phyloP scores from a whole-genome alignment of 92 coral and sea anemone species.

The Blastomussa wellsi region DNA sequence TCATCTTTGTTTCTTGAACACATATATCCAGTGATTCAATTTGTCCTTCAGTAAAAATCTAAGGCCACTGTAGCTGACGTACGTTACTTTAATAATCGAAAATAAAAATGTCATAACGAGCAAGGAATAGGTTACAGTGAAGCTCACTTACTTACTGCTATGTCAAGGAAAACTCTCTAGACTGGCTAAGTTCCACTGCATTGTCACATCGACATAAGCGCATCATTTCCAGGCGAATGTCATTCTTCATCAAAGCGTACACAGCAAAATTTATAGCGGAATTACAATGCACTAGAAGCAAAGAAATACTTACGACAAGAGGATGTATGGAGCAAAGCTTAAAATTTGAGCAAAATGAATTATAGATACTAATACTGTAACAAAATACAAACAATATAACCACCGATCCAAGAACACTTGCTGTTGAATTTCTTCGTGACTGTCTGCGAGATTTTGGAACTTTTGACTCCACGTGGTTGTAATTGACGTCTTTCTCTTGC shows the following conservation, averaged over 20 bases:
- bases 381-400: conserved; percentile 65
- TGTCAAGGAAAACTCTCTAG: neutral
- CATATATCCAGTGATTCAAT: too few relatives aligned
- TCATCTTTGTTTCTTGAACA: too few relatives aligned
- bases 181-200: neutral
- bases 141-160: neutral
- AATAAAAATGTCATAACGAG: too few relatives aligned
- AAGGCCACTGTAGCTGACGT: too few relatives aligned
- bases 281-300: conserved; percentile 62
- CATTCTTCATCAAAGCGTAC: conserved; percentile 71
- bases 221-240: conserved; percentile 53
- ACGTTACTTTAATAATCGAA: too few relatives aligned
- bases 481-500: conserved; percentile 12
- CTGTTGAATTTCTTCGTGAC: conserved; percentile 41
- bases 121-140: too few relatives aligned
- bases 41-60: too few relatives aligned
- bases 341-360: conserved; percentile 60
- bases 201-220: neutral
- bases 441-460: neutral
- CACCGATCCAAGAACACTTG: conserved; percentile 72
- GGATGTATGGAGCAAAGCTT: conserved; percentile 37
- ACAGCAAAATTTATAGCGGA: conserved; percentile 77
- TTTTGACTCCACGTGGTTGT: neutral
- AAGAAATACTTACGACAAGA: conserved; percentile 46
- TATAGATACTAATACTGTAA: conserved; percentile 58